Percentiles rank a stretch among this genome's conserved stretches.
Evolutionary conservation across 1,140 invertebrate species (phyloP).

Genomic region (Ericerus pela): DNA sequence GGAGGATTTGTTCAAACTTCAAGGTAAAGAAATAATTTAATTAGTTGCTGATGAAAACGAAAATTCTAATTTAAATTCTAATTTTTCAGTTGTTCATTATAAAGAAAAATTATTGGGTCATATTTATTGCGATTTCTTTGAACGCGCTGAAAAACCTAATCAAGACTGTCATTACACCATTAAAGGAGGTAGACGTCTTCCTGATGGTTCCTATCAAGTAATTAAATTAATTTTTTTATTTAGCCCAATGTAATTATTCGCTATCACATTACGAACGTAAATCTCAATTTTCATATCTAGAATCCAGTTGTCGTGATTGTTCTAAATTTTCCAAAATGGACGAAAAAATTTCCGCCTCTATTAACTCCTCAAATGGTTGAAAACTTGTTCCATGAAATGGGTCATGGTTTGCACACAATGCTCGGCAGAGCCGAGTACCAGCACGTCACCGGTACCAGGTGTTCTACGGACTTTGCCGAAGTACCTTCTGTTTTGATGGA

Average conservation of each 20-base stretch:
- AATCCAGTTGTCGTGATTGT: constrained; percentile 87
- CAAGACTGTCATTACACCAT: constrained; percentile 99
- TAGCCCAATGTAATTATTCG: background rate
- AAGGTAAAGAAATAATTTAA: constrained; percentile 35
- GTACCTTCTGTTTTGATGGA: constrained; percentile 97
- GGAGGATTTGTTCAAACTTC: constrained; percentile 74
- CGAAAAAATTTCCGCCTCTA: constrained; percentile 59
- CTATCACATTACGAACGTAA: constrained; percentile 2
- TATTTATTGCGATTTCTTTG: constrained; percentile 96
- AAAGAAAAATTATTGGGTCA: constrained; percentile 67
- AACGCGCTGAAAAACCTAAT: constrained; percentile 72
- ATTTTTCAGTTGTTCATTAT: constrained; percentile 45
- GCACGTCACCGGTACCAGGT: constrained; percentile 92
- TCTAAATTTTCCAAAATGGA: constrained; percentile 64
- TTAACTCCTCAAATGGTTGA: constrained; percentile 73
- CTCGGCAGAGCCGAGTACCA: constrained; percentile 86
- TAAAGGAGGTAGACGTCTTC: constrained; percentile 65
- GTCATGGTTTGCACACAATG: constrained; percentile 99
- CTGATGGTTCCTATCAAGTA: constrained; percentile 73
- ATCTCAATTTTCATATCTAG: constrained; percentile 33
- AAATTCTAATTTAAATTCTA: background rate
- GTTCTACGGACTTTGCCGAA: constrained; percentile 95
- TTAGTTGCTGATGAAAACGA: background rate
- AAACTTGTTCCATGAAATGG: constrained; percentile 98
- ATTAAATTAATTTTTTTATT: background rate